Conservation (phyloP, 2,797 vertebrate species). For the Mallotus villosus region DNA sequence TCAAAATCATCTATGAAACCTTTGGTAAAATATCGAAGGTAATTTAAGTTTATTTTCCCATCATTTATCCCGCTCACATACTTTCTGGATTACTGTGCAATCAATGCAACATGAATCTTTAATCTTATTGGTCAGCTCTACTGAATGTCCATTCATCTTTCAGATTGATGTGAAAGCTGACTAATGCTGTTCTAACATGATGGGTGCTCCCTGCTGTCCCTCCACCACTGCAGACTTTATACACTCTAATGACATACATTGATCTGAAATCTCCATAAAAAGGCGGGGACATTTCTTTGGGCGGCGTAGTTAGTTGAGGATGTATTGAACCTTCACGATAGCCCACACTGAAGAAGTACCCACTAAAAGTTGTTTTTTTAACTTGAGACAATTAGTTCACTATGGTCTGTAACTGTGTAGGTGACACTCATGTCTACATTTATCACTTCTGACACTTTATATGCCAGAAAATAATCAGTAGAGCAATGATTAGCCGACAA, state of each 20-base stretch:
- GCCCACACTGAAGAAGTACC: not conserved
- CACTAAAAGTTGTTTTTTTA: not conserved
- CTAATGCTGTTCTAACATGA: not conserved
- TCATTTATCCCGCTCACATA: not conserved
- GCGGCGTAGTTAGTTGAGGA: not conserved
- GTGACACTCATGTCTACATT: not conserved
- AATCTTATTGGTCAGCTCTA: slow-evolving; percentile 4
- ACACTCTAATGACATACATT: not conserved
- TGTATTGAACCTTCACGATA: not conserved
- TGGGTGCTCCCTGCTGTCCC: not conserved
- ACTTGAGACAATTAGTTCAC: not conserved
- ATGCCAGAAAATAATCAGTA: not conserved
- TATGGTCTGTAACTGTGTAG: not conserved
- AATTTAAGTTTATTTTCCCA: not conserved
- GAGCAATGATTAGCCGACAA: not conserved
- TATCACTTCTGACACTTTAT: not conserved
- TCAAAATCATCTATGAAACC: too few relatives aligned
- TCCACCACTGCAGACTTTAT: not conserved
- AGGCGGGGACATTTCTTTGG: not conserved
- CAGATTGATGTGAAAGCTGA: not conserved
- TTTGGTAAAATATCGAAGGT: not conserved
- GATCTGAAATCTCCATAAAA: not conserved
- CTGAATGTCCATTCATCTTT: slow-evolving; percentile 4
- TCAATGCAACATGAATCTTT: not conserved
- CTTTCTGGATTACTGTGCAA: not conserved